phyloP scores from a whole-genome alignment of 2,797 vertebrate species.

The Xiphorhynchus erythropygius region DNA sequence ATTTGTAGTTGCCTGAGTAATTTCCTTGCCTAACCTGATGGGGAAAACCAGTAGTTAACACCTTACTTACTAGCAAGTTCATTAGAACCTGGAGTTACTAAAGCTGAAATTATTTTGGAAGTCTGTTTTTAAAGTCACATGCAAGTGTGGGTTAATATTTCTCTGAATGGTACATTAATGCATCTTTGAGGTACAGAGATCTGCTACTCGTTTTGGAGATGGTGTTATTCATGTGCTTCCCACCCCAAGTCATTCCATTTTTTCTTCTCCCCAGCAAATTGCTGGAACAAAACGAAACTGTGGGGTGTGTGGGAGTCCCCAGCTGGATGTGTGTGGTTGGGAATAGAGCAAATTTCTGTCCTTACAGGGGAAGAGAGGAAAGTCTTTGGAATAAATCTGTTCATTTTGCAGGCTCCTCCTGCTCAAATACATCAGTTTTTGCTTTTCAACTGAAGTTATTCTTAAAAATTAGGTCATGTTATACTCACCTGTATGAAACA shows the following conservation, averaged over 20 bases:
- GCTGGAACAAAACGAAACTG: not conserved
- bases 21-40: not conserved
- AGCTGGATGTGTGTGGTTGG: not conserved
- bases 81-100: not conserved
- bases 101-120: conserved; percentile 2
- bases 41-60: not conserved
- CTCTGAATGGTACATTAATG: not conserved
- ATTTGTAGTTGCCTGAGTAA: not conserved
- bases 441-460: not conserved
- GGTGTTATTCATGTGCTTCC: not conserved
- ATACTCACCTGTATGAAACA: not conserved
- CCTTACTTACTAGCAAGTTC: not conserved
- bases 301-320: not conserved
- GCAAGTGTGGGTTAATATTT: not conserved
- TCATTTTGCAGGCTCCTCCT: not conserved
- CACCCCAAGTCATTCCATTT: not conserved
- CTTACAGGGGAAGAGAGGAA: not conserved
- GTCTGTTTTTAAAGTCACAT: not conserved
- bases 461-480: not conserved
- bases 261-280: not conserved
- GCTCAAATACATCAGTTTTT: not conserved
- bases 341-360: not conserved
- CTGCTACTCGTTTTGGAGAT: not conserved
- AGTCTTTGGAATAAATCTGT: not conserved
- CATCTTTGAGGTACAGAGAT: not conserved